Conservation (phyloP, 37 sponge, comb jelly and placozoan genomes). For the Spongilla lacustris region DNA sequence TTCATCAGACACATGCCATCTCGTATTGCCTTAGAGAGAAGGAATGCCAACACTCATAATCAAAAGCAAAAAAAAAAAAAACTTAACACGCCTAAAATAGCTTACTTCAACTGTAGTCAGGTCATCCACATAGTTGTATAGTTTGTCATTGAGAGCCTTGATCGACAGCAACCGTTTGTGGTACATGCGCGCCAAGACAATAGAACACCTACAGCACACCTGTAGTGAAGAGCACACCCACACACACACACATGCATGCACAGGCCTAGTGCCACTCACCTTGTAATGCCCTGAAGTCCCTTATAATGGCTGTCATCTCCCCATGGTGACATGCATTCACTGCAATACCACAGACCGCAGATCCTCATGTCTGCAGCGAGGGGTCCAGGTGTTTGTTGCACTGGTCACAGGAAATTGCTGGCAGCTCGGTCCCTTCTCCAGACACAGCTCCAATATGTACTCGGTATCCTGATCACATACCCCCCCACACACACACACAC, state of each 20-base stretch:
- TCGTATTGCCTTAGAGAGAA: conserved; percentile 44
- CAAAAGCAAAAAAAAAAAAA: too few relatives aligned
- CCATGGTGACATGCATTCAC: conserved; percentile 86
- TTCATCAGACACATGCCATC: conserved; percentile 79
- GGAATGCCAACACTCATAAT: too few relatives aligned
- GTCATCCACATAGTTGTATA: conserved; percentile 74
- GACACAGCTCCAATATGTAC: conserved; percentile 76
- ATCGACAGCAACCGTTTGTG: conserved; percentile 42
- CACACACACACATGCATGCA: too few relatives aligned
- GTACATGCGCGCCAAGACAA: conserved; percentile 31
- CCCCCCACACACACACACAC: neutral
- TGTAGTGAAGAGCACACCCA: neutral
- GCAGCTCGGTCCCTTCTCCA: conserved; percentile 76
- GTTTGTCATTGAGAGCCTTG: conserved; percentile 38
- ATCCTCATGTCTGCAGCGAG: conserved; percentile 48
- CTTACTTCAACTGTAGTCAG: conserved; percentile 37
- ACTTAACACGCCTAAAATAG: too few relatives aligned
- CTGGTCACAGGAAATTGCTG: conserved; percentile 89
- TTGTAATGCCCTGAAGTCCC: conserved; percentile 89
- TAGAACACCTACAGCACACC: conserved; percentile 63
- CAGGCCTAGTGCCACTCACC: conserved; percentile 14
- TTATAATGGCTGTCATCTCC: conserved; percentile 76
- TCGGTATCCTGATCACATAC: neutral
- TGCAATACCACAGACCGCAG: conserved; percentile 89
- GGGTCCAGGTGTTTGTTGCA: conserved; percentile 74